phyloP scores from a whole-genome alignment of 1,140 invertebrate genomes.

The Neodiprion fabricii region DNA sequence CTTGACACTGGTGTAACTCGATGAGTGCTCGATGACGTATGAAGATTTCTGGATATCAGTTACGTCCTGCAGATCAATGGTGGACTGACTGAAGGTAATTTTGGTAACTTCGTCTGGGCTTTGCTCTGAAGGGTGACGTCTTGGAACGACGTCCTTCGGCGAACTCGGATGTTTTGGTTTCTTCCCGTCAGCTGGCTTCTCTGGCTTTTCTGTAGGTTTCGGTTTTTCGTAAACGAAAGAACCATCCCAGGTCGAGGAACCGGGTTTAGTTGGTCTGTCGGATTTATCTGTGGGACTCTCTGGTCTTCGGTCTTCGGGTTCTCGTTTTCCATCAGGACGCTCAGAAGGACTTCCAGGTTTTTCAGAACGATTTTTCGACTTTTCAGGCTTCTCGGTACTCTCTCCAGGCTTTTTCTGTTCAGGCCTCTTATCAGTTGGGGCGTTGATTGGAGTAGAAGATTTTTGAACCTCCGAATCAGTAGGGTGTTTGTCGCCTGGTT shows the following conservation, averaged over 20 bases:
- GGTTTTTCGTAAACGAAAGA: slow-evolving; percentile 37
- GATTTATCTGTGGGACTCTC: slow-evolving; percentile 5
- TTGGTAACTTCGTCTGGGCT: not conserved
- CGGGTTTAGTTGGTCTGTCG: slow-evolving; percentile 33
- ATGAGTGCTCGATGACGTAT: slow-evolving; percentile 46
- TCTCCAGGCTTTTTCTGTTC: slow-evolving; percentile 16
- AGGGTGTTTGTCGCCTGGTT: not conserved
- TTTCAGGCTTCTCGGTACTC: not conserved
- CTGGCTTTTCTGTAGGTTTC: slow-evolving; percentile 7
- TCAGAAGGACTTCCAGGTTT: not conserved
- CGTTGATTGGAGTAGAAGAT: slow-evolving; percentile 22
- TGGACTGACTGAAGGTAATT: not conserved
- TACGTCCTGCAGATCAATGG: slow-evolving; percentile 24
- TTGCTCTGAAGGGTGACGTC: slow-evolving; percentile 17
- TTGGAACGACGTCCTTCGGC: slow-evolving; percentile 18
- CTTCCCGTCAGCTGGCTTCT: slow-evolving; percentile 22
- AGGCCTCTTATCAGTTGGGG: slow-evolving; percentile 17
- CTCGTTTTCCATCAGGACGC: slow-evolving; percentile 13
- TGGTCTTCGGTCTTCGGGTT: not conserved
- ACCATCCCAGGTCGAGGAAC: slow-evolving; percentile 44
- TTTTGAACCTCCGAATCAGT: slow-evolving; percentile 10
- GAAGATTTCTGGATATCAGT: slow-evolving; percentile 34
- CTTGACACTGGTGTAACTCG: slow-evolving; percentile 45
- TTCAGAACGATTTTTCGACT: slow-evolving; percentile 3
- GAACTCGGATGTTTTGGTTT: slow-evolving; percentile 11